phyloP scores from a whole-genome alignment of 2,888 invertebrate species.

The Cheilosia grossa region DNA sequence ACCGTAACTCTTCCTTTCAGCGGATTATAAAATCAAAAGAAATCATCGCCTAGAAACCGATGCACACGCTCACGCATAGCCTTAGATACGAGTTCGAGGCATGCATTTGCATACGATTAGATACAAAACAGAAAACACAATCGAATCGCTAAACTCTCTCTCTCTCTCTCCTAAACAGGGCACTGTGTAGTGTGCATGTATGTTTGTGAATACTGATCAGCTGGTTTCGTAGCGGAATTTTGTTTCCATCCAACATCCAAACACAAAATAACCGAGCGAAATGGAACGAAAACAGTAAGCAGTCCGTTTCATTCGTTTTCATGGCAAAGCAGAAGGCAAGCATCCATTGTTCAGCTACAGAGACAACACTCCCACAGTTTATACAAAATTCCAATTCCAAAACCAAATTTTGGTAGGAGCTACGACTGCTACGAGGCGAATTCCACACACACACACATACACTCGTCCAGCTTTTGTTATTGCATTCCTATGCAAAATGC shows the following conservation, averaged over 20 bases:
- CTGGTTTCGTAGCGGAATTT: constrained; percentile 67
- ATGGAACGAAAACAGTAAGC: constrained; percentile 63
- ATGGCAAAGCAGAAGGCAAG: not conserved
- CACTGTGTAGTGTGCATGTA: too few species aligned
- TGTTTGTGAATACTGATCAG: constrained; percentile 33
- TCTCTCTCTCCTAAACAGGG: constrained; percentile 15
- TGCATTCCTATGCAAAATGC: too few species aligned
- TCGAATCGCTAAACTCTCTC: not conserved
- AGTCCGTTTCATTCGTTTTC: constrained; percentile 45
- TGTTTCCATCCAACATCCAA: not conserved
- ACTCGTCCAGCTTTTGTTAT: too few species aligned
- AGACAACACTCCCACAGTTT: not conserved
- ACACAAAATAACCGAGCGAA: constrained; percentile 40
- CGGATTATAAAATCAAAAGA: constrained; percentile 36
- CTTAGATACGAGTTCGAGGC: too few species aligned
- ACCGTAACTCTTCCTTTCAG: constrained; percentile 47
- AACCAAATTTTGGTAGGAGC: too few species aligned
- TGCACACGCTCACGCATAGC: constrained; percentile 1
- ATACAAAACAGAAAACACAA: not conserved
- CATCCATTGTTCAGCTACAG: not conserved
- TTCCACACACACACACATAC: too few species aligned
- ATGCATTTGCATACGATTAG: too few species aligned
- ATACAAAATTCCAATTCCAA: not conserved
- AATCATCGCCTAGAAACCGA: constrained; percentile 27
- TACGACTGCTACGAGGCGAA: too few species aligned